Conservation (phyloP, 92 coral and sea anemone genomes). For the Epizoanthus scotinus region DNA sequence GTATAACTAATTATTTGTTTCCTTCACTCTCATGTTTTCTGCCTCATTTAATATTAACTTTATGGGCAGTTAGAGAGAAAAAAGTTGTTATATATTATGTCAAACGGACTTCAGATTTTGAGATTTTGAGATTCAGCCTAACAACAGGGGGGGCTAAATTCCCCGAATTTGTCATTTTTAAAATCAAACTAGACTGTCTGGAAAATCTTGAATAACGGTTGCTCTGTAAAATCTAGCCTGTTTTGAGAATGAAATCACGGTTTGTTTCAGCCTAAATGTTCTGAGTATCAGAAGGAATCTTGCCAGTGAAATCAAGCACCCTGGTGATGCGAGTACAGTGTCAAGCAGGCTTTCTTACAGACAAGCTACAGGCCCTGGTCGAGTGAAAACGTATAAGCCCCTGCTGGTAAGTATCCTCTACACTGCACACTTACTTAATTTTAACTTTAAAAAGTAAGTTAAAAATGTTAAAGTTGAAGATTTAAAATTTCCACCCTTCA, state of each 20-base stretch:
- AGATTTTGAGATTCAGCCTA: too few species aligned
- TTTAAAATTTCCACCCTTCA: too few species aligned
- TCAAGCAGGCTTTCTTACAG: slow-evolving; percentile 58
- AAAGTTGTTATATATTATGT: too few species aligned
- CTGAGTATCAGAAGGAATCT: slow-evolving; percentile 70
- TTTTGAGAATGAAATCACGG: background rate
- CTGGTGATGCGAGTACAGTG: slow-evolving; percentile 67
- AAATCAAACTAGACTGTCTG: too few species aligned
- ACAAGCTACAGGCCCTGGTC: slow-evolving; percentile 34
- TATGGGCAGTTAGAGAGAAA: background rate
- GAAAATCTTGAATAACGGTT: too few species aligned
- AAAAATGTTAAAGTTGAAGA: too few species aligned
- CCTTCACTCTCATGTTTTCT: background rate
- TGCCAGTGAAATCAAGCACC: slow-evolving; percentile 81
- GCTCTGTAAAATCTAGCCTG: background rate
- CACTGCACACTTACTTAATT: too few species aligned
- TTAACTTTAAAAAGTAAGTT: too few species aligned
- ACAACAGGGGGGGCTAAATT: too few species aligned
- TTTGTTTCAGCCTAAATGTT: slow-evolving; percentile 73
- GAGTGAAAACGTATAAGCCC: slow-evolving; percentile 58
- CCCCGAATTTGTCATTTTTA: too few species aligned
- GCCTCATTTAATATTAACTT: background rate
- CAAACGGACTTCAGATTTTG: too few species aligned
- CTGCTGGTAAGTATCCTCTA: slow-evolving; percentile 53
- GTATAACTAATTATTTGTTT: background rate